Evolutionary conservation across 2,113 vertebrate species (phyloP).

Genomic region (Mobula hypostoma): DNA sequence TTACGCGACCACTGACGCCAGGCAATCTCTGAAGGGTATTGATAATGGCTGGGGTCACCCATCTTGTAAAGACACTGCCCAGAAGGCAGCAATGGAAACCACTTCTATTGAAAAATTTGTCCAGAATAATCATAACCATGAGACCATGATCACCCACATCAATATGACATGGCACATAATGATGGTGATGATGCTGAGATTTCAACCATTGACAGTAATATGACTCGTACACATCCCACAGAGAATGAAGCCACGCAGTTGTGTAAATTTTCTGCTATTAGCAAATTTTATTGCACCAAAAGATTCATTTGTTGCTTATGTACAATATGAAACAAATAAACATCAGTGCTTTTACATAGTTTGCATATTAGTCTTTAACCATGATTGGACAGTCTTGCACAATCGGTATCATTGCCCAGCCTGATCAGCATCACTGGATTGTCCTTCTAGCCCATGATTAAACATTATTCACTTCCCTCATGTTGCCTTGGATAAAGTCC

Average conservation of each 20-base stretch:
- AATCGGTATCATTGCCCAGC: not conserved
- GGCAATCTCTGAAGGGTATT: too few species aligned
- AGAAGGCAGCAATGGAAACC: too few species aligned
- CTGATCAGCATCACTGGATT: not conserved
- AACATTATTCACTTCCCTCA: not conserved
- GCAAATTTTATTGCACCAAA: constrained; percentile 38
- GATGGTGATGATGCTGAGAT: not conserved
- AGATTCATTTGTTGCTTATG: constrained; percentile 23
- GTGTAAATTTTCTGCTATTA: constrained; percentile 8
- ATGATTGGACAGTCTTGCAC: constrained; percentile 7
- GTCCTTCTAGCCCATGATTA: not conserved
- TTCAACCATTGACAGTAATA: not conserved
- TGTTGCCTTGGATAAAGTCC: not conserved
- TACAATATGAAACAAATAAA: constrained; percentile 37
- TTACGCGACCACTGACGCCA: too few species aligned
- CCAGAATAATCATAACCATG: too few species aligned
- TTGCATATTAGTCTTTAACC: constrained; percentile 33
- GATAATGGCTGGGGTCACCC: too few species aligned
- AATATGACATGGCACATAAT: too few species aligned
- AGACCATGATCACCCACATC: too few species aligned
- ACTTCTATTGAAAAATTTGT: too few species aligned
- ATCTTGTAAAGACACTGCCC: too few species aligned
- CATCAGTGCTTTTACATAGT: constrained; percentile 37
- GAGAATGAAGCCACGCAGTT: not conserved
- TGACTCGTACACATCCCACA: not conserved